phyloP scores from a whole-genome alignment of 2,113 vertebrate genomes.

The Rhineura floridana region DNA sequence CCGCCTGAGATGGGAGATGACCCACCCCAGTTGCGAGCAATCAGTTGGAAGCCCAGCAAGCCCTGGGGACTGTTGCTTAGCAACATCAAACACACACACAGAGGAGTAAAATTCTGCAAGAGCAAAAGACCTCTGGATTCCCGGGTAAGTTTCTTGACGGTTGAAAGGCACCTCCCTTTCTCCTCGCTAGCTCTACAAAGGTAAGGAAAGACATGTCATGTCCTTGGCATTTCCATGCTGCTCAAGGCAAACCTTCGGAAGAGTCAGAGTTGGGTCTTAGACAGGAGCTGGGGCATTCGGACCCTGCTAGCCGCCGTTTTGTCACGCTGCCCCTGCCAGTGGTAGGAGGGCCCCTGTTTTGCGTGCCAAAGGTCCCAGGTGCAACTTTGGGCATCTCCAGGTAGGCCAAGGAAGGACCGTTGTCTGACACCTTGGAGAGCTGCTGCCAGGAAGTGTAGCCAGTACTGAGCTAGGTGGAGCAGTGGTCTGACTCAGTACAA shows the following conservation, averaged over 20 bases:
- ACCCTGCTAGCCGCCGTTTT: no score
- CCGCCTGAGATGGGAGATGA: conserved; percentile 60
- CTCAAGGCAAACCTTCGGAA: neutral
- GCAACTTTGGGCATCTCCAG: neutral
- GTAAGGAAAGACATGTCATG: conserved; percentile 45
- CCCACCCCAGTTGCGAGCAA: conserved; percentile 52
- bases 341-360: neutral
- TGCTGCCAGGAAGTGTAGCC: neutral
- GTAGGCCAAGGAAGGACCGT: neutral
- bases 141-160: conserved; percentile 56
- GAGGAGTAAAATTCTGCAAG: conserved; percentile 53
- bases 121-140: conserved; percentile 53
- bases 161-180: conserved; percentile 33
- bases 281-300: no score
- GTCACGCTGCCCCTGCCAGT: no score
- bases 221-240: neutral
- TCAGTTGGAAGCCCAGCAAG: conserved; percentile 56
- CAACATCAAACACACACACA: conserved; percentile 68
- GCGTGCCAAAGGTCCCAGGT: no score
- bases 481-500: neutral
- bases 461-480: neutral
- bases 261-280: no score
- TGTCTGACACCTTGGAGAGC: neutral
- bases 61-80: conserved; percentile 74
- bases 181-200: conserved; percentile 46